Conservation (phyloP, 2,797 vertebrate genomes). For the Linurgus olivaceus region DNA sequence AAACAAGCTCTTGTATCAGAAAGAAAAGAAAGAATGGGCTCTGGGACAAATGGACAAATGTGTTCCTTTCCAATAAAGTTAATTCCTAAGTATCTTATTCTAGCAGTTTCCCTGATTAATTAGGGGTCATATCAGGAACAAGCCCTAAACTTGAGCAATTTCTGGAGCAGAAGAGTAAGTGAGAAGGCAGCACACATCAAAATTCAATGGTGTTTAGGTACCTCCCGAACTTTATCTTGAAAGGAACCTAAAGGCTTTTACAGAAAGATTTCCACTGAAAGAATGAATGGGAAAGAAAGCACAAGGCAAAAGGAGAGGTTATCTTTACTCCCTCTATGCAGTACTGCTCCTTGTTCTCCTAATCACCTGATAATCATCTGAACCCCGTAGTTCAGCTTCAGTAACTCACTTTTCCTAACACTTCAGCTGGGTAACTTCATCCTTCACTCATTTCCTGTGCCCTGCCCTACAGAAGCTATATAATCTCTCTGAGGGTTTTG, state of each 20-base stretch:
- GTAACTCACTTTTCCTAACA: conserved; percentile 34
- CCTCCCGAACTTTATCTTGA: not conserved
- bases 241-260: not conserved
- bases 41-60: not conserved
- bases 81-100: not conserved
- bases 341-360: conserved; percentile 3
- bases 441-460: conserved; percentile 20
- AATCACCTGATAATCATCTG: conserved; percentile 63
- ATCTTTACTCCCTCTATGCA: not conserved
- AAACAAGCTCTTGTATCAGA: not conserved
- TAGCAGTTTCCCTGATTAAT: not conserved
- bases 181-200: not conserved
- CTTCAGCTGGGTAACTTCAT: conserved; percentile 57
- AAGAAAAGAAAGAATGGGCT: not conserved
- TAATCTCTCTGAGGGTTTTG: conserved; percentile 20
- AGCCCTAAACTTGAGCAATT: not conserved
- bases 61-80: not conserved
- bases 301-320: not conserved
- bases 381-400: conserved; percentile 14
- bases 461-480: conserved; percentile 46
- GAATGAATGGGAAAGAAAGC: not conserved
- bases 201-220: not conserved
- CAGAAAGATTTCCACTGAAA: not conserved
- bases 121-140: not conserved
- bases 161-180: not conserved